These are phyloP conservation scores for Myiagra hebetior DNA, from an alignment of 2,113 vertebrate species.

Conservation along the genomic window DNA sequence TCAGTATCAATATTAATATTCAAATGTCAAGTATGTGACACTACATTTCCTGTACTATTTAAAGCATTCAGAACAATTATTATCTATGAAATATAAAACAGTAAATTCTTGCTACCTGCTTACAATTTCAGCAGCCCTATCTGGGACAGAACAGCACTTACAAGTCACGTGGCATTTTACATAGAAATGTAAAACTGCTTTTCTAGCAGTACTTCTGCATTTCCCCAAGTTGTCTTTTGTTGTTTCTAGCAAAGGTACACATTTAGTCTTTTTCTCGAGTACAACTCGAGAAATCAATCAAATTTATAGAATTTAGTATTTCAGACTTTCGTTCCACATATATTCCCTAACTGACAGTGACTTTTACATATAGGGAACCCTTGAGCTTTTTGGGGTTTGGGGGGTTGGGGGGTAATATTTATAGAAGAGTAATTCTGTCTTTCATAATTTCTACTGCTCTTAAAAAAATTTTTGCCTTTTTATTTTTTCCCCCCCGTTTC, in stretches of 20 bases:
- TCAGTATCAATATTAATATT: constrained; percentile 75
- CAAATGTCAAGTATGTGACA: constrained; percentile 77
- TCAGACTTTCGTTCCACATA: not conserved
- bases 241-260: not conserved
- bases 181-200: not conserved
- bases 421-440: not conserved
- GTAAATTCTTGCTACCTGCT: constrained; percentile 56
- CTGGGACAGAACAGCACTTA: constrained; percentile 39
- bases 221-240: constrained; percentile 25
- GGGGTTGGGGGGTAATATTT: not conserved
- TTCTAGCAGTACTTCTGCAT: not conserved
- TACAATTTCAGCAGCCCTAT: constrained; percentile 44
- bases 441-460: not conserved
- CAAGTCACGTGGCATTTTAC: constrained; percentile 14
- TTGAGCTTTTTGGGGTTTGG: not conserved
- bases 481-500: not conserved
- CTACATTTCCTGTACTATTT: constrained; percentile 74
- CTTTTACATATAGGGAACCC: not conserved
- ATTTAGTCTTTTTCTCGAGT: constrained; percentile 14
- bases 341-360: not conserved
- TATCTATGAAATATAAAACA: constrained; percentile 66
- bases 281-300: not conserved
- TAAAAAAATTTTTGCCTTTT: not conserved
- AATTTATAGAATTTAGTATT: constrained; percentile 3
- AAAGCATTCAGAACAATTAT: constrained; percentile 65